Evolutionary conservation across 2,888 invertebrate genomes (phyloP), one percentile per base, ranked within the genome.

Genomic region (Dicycla oo): DNA sequence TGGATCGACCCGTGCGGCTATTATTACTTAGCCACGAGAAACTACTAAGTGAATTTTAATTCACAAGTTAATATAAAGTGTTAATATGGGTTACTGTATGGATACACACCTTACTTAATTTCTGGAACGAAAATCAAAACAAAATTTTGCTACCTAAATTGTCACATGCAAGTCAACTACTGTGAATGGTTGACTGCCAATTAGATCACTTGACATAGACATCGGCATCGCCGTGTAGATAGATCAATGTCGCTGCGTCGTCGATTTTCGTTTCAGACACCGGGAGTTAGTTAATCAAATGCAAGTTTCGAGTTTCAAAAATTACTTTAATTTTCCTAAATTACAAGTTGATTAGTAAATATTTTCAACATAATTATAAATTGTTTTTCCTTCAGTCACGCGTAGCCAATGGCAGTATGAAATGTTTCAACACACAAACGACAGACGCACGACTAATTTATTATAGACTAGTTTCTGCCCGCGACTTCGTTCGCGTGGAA

Each of bases 341-440:
- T 69, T 69, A 63, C 58, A 60, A 64, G 58, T 77, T 49, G n/a
- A 40, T 45, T 34, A 64, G 45, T 73, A 53, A 49, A 47, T 73
- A 78, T 56, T 53, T 38, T 73, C 58, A 68, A 75, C 43, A 51
- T 47, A 54, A 11, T 43, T 34, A 53, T 13, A 26, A 7, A 75
- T 49, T 57, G 0, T n/a, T 20, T 30, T 57, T n/a, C 15, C 18
- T 40, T 76, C 78, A 76, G 78, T 76, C 75, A 64, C 58, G 63
- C 60, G 49, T 64, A 64, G 60, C 72, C 51, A 47, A 15, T 61
- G 78, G 61, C 51, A 62, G 58, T 64, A 63, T 60, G 40, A 75
- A 74, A 47, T 40, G 23, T 58, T 75, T 54, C n/a, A 40, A 40
- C 75, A 74, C 73, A 75, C 68, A 60, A 75, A 74, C 69, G 45